Conservation (phyloP, 2,797 vertebrate genomes). For the Cetoscarus ocellatus region DNA sequence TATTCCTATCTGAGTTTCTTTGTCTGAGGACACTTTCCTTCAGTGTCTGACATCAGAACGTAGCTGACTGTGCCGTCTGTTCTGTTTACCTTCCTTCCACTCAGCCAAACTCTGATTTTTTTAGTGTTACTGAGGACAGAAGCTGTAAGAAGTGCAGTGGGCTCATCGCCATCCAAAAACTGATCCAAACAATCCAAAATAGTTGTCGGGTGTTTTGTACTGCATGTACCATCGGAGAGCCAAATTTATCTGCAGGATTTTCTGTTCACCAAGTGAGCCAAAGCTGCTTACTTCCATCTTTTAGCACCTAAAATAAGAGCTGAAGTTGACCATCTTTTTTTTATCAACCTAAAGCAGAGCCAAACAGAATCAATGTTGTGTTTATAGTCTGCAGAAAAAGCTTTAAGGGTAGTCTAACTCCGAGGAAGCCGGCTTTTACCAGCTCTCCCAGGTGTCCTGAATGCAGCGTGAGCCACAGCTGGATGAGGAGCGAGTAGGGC, state of each 20-base stretch:
- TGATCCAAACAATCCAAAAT: not conserved
- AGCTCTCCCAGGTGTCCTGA: slow-evolving; percentile 30
- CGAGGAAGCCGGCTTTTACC: slow-evolving; percentile 45
- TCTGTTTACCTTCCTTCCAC: not conserved
- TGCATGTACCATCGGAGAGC: not conserved
- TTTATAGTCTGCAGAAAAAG: slow-evolving; percentile 22
- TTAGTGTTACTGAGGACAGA: not conserved
- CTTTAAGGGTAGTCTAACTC: slow-evolving; percentile 9
- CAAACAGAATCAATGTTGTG: not conserved
- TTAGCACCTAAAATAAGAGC: slow-evolving; percentile 3
- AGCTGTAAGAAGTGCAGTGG: not conserved
- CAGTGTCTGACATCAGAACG: not conserved
- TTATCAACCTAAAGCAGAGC: slow-evolving; percentile 3
- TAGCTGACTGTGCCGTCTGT: not conserved
- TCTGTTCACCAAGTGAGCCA: slow-evolving; percentile 4
- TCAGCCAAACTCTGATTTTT: not conserved
- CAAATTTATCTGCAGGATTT: slow-evolving; percentile 1
- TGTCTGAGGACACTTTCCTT: not conserved
- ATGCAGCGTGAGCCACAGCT: slow-evolving; percentile 64
- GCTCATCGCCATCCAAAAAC: not conserved
- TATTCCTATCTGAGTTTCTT: not conserved
- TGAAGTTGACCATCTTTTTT: slow-evolving; percentile 13
- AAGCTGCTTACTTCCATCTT: not conserved
- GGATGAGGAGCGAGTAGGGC: slow-evolving; percentile 36
- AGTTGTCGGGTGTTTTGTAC: not conserved